Evolutionary conservation across 1,140 invertebrate species (phyloP).

Genomic region (Polypedilum vanderplanki): DNA sequence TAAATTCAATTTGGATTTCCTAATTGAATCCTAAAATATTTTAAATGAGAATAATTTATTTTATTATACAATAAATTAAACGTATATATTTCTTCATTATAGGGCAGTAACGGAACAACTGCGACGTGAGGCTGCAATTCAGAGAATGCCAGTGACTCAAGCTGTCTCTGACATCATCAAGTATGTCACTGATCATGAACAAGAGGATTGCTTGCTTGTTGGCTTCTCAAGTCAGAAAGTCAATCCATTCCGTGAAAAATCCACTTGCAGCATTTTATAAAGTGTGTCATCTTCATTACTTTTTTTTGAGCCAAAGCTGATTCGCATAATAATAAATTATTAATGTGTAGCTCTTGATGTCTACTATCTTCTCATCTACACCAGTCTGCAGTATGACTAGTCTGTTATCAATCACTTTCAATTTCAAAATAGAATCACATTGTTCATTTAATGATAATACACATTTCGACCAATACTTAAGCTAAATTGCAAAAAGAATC

Average conservation of each 20-base stretch:
- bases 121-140: conserved; percentile 81
- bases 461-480: too few species aligned
- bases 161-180: conserved; percentile 90
- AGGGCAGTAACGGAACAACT: conserved; percentile 83
- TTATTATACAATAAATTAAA: not conserved
- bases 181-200: conserved; percentile 85
- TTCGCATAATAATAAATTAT: too few species aligned
- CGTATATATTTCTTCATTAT: not conserved
- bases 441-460: too few species aligned
- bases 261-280: conserved; percentile 80
- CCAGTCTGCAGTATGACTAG: too few species aligned
- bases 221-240: conserved; percentile 94
- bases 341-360: too few species aligned
- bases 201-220: conserved; percentile 90
- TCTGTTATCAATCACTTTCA: too few species aligned
- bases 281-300: not conserved
- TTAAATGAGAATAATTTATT: not conserved
- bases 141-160: conserved; percentile 76
- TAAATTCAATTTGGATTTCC: not conserved
- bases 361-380: too few species aligned
- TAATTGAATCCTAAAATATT: not conserved
- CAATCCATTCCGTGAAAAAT: conserved; percentile 96
- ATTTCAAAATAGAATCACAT: too few species aligned
- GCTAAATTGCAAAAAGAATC: too few species aligned
- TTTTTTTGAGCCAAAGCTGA: too few species aligned